Evolutionary conservation across 2,888 invertebrate genomes (phyloP).

Genomic region (Sinhomidia bicolor): DNA sequence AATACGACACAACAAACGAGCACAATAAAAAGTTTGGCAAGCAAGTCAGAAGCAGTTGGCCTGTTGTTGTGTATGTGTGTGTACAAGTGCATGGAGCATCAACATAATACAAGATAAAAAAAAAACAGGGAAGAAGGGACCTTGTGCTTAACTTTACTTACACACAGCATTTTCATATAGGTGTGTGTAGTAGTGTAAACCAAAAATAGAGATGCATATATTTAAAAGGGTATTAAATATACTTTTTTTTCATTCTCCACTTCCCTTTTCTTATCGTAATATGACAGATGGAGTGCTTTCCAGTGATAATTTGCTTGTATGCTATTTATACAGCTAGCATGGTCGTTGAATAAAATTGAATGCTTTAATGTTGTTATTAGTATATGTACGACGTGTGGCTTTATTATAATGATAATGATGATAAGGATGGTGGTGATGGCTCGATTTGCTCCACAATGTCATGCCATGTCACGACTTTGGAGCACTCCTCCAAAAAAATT

Average conservation of each 20-base stretch:
- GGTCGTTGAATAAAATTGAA: conserved; percentile 9
- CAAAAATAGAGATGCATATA: not conserved
- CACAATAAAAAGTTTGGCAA: conserved; percentile 48
- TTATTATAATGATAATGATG: conserved; percentile 9
- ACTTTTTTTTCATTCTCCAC: not conserved
- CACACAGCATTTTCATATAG: not conserved
- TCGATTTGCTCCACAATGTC: not conserved
- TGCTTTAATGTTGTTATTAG: conserved; percentile 44
- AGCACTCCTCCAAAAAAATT: not conserved
- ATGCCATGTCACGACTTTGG: conserved; percentile 43
- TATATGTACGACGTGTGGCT: not conserved
- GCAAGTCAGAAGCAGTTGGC: conserved; percentile 27
- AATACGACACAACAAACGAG: not conserved
- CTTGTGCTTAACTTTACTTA: not conserved
- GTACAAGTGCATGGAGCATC: conserved; percentile 43
- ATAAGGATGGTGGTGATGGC: not conserved
- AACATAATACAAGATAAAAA: not conserved
- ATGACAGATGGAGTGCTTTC: conserved; percentile 73
- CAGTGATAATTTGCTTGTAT: conserved; percentile 66
- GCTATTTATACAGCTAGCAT: not conserved
- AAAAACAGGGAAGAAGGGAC: conserved; percentile 8
- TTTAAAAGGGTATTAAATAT: not conserved
- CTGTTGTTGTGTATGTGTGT: not conserved
- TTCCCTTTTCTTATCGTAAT: conserved; percentile 65
- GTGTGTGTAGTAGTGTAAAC: not conserved